These are phyloP conservation scores for Scaptomyza polygonia DNA, from an alignment of 2,888 invertebrate genomes.

Conservation along the genomic window DNA sequence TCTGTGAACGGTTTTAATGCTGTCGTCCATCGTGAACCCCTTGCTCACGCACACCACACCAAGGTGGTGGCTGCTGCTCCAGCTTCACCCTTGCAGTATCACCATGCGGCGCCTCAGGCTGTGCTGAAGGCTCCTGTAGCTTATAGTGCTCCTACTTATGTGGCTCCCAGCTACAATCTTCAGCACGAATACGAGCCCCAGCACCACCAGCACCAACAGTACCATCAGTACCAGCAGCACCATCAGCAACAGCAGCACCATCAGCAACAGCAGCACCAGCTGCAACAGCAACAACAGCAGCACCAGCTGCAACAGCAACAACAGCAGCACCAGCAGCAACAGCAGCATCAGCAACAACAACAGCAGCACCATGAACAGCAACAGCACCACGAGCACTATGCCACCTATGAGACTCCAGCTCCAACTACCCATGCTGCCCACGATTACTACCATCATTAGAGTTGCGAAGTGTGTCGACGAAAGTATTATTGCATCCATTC, in stretches of 20 bases:
- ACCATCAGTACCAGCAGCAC: conserved; percentile 59
- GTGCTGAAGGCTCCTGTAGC: conserved; percentile 58
- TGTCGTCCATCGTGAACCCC: conserved; percentile 81
- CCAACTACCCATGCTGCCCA: conserved; percentile 68
- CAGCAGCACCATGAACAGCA: conserved; percentile 58
- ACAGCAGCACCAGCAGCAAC: conserved; percentile 59
- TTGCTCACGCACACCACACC: conserved; percentile 61
- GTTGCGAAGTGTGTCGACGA: conserved; percentile 21
- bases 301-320: conserved; percentile 60
- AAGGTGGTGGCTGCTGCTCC: conserved; percentile 59
- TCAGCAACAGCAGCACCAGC: conserved; percentile 37
- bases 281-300: conserved; percentile 59
- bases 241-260: conserved; percentile 43
- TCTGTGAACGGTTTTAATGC: conserved; percentile 83
- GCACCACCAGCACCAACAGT: conserved; percentile 56
- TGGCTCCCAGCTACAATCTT: conserved; percentile 40
- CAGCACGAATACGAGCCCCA: conserved; percentile 54
- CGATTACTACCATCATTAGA: conserved; percentile 75
- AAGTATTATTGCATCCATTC: conserved; percentile 61
- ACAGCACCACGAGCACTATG: conserved; percentile 66
- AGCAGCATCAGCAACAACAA: conserved; percentile 61
- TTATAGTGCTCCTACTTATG: conserved; percentile 60
- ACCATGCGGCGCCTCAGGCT: conserved; percentile 58
- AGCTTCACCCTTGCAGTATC: conserved; percentile 68
- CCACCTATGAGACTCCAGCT: conserved; percentile 63